A percentile compares a stretch with the other conserved stretches of the same genome.
These are phyloP conservation scores for Agrilus planipennis DNA, from an alignment of 1,140 invertebrate species.

Conservation along the genomic window DNA sequence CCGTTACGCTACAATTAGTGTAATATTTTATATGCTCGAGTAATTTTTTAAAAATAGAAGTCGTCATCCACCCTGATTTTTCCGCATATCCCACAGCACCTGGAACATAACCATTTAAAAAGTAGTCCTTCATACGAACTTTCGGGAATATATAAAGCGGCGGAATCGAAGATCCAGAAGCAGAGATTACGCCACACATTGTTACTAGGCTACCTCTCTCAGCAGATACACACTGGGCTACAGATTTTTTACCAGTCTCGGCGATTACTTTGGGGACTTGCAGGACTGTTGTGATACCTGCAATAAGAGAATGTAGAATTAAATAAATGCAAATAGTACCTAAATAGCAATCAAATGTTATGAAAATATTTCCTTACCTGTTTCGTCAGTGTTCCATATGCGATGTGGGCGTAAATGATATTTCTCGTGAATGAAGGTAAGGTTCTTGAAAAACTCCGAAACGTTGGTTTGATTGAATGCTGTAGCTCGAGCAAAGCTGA, in stretches of 20 bases:
- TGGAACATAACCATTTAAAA: conserved; percentile 23
- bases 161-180: conserved; percentile 25
- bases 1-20: neutral
- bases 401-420: conserved; percentile 25
- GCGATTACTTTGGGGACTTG: conserved; percentile 32
- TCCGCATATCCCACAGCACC: conserved; percentile 14
- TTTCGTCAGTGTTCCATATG: conserved; percentile 36
- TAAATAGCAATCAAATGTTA: too few relatives aligned
- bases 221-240: conserved; percentile 31
- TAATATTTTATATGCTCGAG: conserved; percentile 7
- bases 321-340: too few relatives aligned
- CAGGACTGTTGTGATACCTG: conserved; percentile 36
- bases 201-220: conserved; percentile 31
- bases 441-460: conserved; percentile 27
- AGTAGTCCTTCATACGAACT: conserved; percentile 21
- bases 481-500: conserved; percentile 26
- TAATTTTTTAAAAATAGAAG: conserved; percentile 7
- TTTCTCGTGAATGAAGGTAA: conserved; percentile 9
- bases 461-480: conserved; percentile 33
- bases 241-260: conserved; percentile 28
- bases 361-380: too few relatives aligned
- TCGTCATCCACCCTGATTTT: conserved; percentile 9
- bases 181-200: conserved; percentile 26
- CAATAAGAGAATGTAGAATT: too few relatives aligned
- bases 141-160: conserved; percentile 29